Conservation (phyloP, 92 coral and sea anemone species). For the Isaurus tuberculatus region DNA sequence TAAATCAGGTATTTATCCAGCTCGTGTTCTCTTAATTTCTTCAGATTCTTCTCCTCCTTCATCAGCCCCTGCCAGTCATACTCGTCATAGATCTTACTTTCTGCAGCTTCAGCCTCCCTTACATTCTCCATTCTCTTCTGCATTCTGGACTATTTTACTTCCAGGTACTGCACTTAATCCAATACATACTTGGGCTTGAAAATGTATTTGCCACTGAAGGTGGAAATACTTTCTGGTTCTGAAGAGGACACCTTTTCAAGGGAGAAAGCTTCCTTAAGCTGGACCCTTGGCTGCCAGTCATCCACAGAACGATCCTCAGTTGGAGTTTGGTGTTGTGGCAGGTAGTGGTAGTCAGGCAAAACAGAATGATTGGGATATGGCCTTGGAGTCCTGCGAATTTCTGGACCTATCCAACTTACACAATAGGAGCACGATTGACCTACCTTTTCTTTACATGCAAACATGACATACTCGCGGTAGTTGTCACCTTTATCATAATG, state of each 20-base stretch:
- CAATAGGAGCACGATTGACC: neutral
- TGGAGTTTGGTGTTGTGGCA: constrained; percentile 24
- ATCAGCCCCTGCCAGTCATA: too few species aligned
- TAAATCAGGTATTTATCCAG: too few species aligned
- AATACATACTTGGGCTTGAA: constrained; percentile 16
- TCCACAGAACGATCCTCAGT: constrained; percentile 11
- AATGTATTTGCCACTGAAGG: constrained; percentile 18
- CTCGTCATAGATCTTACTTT: too few species aligned
- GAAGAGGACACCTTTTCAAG: constrained; percentile 13
- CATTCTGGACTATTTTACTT: neutral
- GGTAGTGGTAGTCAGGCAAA: constrained; percentile 20
- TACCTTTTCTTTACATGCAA: constrained; percentile 11
- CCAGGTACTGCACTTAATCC: constrained; percentile 7
- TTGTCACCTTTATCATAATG: constrained; percentile 16
- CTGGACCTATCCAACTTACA: neutral
- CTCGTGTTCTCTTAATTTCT: too few species aligned
- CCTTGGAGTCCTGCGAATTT: neutral
- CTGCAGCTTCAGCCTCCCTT: too few species aligned
- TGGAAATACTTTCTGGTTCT: constrained; percentile 32
- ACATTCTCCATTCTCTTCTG: too few species aligned
- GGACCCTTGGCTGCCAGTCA: constrained; percentile 33
- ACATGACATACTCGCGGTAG: constrained; percentile 9
- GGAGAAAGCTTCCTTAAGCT: constrained; percentile 16
- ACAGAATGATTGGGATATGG: constrained; percentile 6
- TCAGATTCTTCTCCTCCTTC: too few species aligned